Evolutionary conservation across 1,140 invertebrate species (phyloP), one percentile per base, ranked within the genome.

Genomic region (Aphelenchoides fujianensis): DNA sequence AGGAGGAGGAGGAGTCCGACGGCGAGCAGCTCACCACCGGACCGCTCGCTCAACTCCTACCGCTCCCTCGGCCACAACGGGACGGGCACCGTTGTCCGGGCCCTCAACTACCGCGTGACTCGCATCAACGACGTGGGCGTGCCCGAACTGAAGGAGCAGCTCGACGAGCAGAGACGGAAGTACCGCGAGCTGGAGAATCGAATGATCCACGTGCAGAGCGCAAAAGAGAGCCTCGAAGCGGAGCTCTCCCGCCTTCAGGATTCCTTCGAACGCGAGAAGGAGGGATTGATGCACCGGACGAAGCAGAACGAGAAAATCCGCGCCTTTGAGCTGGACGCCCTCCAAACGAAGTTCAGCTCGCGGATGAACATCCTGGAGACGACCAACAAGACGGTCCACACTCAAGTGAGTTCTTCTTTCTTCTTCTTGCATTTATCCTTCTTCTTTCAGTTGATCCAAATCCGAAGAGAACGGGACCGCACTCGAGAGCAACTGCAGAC

Each of bases 341-440:
- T 82, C 0, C 73, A 7, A 23, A 23, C 34, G 48, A 82, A 82
- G 69, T 82, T 83, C 71, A 59, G 69, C 7, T 75, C 70, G 19
- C 31, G 81, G 35, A 83, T 82, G 78, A 74, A 78, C 35, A 82
- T 82, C 48, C 83, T 82, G 76, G 80, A 82, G 35, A 77, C 78
- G 27, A 82, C 79, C 0, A 82, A 82, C 69, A 82, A 82, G 61
- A 69, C 69, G 3, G 59, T 82, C 12, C 80, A 82, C 61, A 75
- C 79, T 0, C 80, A 82, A 79, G 77, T 79, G 76, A 23, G 41
- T 0, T 72, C 32, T 76, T 57, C 5, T 23, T n/a, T n/a, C n/a
- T n/a, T n/a, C n/a, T n/a, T n/a, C n/a, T n/a, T n/a, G n/a, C n/a
- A n/a, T n/a, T n/a, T 70, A 16, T 70, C n/a, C 41, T 7, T n/a